Conservation (phyloP, 2,797 vertebrate species). For the Florisuga fusca region DNA sequence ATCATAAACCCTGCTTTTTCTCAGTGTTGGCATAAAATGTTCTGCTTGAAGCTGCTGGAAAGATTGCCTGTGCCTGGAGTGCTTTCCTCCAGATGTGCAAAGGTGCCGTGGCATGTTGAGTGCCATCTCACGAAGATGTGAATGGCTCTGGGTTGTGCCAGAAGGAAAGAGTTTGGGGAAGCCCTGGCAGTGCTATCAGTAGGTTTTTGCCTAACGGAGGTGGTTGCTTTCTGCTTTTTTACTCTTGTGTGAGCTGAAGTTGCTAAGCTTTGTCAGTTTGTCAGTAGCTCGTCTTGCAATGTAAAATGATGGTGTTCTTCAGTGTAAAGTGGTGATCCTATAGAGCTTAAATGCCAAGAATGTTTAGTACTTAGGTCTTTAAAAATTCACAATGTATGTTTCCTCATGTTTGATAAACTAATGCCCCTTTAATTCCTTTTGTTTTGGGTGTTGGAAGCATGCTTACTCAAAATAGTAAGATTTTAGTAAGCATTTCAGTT, state of each 20-base stretch:
- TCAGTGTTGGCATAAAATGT: fast-evolving
- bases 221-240: not conserved
- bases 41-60: not conserved
- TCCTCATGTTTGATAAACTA: not conserved
- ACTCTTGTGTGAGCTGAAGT: not conserved
- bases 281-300: not conserved
- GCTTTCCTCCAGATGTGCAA: not conserved
- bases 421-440: not conserved
- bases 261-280: not conserved
- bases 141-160: not conserved
- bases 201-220: not conserved
- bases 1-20: fast-evolving
- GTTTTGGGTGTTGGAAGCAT: not conserved
- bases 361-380: not conserved
- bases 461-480: not conserved
- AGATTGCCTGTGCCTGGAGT: not conserved
- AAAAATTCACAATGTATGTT: not conserved
- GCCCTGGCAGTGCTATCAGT: fast-evolving
- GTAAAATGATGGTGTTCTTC: not conserved
- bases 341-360: not conserved
- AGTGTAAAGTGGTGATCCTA: not conserved
- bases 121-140: fast-evolving
- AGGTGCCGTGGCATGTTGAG: fast-evolving
- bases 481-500: not conserved
- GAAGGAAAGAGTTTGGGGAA: not conserved